phyloP scores from a whole-genome alignment of 64 coral and sea anemone genomes.

The Hydrozoanthus tunicans region DNA sequence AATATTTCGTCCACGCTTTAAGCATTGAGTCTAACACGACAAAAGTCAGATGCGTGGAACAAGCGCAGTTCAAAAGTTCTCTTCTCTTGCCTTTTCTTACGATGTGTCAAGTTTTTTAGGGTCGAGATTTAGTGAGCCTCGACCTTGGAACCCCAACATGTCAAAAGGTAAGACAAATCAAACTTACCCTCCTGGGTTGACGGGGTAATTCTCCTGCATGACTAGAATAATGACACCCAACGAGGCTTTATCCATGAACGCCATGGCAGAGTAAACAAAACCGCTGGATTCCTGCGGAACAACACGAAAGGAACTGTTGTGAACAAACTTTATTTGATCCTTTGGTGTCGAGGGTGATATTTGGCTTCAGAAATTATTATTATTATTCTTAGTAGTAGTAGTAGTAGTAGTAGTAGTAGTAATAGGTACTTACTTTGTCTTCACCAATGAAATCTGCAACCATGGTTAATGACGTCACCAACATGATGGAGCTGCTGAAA shows the following conservation, averaged over 20 bases:
- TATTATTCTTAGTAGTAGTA: no score
- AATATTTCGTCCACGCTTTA: no score
- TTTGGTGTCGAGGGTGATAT: background rate
- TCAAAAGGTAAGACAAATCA: background rate
- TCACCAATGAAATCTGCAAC: constrained; percentile 81
- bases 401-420: background rate
- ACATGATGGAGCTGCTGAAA: constrained; percentile 78
- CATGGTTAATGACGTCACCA: constrained; percentile 90
- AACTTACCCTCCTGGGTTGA: constrained; percentile 62
- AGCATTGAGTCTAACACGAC: no score
- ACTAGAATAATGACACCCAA: constrained; percentile 72
- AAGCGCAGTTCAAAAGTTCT: no score
- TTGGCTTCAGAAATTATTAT: background rate
- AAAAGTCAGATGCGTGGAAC: no score
- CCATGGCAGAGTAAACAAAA: constrained; percentile 79
- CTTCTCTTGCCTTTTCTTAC: no score
- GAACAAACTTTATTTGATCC: background rate
- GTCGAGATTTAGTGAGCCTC: no score
- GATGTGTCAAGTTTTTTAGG: no score
- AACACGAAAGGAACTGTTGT: background rate
- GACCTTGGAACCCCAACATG: background rate
- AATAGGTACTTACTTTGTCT: constrained; percentile 62
- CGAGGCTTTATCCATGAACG: constrained; percentile 83
- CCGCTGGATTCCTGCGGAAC: constrained; percentile 82
- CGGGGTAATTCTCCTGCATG: constrained; percentile 77